phyloP scores from a whole-genome alignment of 2,888 invertebrate genomes.

The Chrysolina oricalcia region DNA sequence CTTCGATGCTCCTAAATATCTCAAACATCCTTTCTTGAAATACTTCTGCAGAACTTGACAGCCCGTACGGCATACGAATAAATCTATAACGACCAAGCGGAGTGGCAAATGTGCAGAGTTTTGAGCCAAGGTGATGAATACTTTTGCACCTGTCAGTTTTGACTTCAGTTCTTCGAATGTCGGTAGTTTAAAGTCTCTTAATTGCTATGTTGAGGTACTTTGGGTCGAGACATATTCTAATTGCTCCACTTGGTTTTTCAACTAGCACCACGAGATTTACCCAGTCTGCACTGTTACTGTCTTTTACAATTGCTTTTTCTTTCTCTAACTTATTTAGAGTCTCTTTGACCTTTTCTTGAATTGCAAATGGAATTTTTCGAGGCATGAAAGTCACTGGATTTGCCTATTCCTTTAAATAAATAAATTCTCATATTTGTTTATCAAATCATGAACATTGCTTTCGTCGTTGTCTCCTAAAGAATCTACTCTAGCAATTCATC shows the following conservation, averaged over 20 bases:
- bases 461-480: too few species aligned
- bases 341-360: slow-evolving; percentile 28
- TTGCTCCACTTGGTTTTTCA: slow-evolving; percentile 38
- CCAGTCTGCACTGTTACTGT: slow-evolving; percentile 39
- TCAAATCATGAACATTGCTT: too few species aligned
- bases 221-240: slow-evolving; percentile 45
- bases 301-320: slow-evolving; percentile 40
- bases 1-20: slow-evolving; percentile 40
- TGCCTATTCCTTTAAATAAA: neutral
- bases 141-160: slow-evolving; percentile 35
- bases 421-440: too few species aligned
- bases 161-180: slow-evolving; percentile 31
- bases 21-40: slow-evolving; percentile 45
- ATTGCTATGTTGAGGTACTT: slow-evolving; percentile 47
- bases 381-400: slow-evolving; percentile 21
- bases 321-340: slow-evolving; percentile 32
- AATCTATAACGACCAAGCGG: slow-evolving; percentile 18
- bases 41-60: slow-evolving; percentile 39
- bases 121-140: neutral
- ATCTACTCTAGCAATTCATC: too few species aligned
- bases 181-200: slow-evolving; percentile 30
- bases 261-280: slow-evolving; percentile 48
- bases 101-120: neutral
- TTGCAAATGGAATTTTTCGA: slow-evolving; percentile 34
- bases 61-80: neutral